Percentiles rank a stretch among this genome's conserved stretches.
phyloP scores from a whole-genome alignment of 2,797 vertebrate species.

The Clarias platycephalus region DNA sequence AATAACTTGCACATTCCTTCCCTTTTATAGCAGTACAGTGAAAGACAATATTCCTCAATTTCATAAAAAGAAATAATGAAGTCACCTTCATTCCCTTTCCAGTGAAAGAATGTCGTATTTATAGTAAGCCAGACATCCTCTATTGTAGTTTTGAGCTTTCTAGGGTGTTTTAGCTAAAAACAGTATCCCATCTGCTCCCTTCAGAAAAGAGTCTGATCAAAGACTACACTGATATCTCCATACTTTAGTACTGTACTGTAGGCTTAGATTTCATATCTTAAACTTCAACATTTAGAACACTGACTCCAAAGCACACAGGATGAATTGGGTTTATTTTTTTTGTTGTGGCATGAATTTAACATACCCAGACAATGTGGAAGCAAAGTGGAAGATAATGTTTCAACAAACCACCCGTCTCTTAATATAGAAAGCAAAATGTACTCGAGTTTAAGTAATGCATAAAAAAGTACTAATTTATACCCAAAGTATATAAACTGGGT shows the following conservation, averaged over 20 bases:
- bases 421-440: background rate
- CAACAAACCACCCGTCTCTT: slow-evolving; percentile 12
- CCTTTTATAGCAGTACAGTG: slow-evolving; percentile 22
- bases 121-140: background rate
- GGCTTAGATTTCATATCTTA: background rate
- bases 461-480: slow-evolving; percentile 2
- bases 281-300: slow-evolving; percentile 49
- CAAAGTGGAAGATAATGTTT: slow-evolving; percentile 1
- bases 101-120: background rate
- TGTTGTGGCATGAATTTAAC: slow-evolving; percentile 42
- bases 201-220: background rate
- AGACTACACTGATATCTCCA: background rate
- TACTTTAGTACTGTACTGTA: background rate
- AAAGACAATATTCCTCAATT: slow-evolving; percentile 54
- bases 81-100: background rate
- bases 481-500: too few relatives aligned
- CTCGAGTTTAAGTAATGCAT: background rate
- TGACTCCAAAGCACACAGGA: slow-evolving; percentile 47
- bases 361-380: slow-evolving; percentile 47
- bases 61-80: background rate
- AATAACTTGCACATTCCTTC: slow-evolving; percentile 22
- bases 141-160: background rate
- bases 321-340: slow-evolving; percentile 60
- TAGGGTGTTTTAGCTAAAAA: background rate
- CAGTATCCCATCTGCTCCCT: background rate